Evolutionary conservation across 2,888 invertebrate species (phyloP).

Genomic region (Thymelicus acteon): DNA sequence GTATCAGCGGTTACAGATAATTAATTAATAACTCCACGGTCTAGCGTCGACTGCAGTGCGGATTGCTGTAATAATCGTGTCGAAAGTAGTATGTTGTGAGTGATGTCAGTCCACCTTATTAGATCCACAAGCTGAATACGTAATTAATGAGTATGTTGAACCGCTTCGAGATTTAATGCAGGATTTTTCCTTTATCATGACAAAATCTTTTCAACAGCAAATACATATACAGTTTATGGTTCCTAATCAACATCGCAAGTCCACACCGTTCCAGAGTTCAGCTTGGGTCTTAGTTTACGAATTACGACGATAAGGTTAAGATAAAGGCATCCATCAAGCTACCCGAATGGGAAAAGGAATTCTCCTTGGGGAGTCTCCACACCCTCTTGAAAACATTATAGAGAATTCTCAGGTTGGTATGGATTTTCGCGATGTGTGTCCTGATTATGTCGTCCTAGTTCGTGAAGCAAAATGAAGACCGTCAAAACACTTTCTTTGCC

Average conservation of each 20-base stretch:
- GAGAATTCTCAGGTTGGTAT: neutral
- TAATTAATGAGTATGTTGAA: constrained; percentile 45
- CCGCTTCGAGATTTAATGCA: constrained; percentile 13
- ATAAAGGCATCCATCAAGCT: too few relatives aligned
- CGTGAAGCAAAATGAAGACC: neutral
- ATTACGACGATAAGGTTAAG: too few relatives aligned
- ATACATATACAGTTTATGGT: too few relatives aligned
- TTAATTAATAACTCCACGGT: constrained; percentile 20
- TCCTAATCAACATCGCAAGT: too few relatives aligned
- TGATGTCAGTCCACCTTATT: constrained; percentile 57
- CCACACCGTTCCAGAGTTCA: too few relatives aligned
- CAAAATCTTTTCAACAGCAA: too few relatives aligned
- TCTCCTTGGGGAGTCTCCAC: too few relatives aligned
- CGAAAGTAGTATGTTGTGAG: constrained; percentile 50
- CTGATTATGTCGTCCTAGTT: neutral
- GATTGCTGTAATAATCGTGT: constrained; percentile 42
- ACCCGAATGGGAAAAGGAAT: too few relatives aligned
- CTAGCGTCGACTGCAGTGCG: constrained; percentile 7
- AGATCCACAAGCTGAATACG: constrained; percentile 53
- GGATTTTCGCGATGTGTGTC: too few relatives aligned
- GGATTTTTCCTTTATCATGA: constrained; percentile 11
- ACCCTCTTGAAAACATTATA: neutral
- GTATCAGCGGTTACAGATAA: constrained; percentile 17
- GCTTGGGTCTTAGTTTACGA: too few relatives aligned
- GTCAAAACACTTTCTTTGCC: constrained; percentile 9